Percentiles rank a stretch among this genome's conserved stretches.
phyloP scores from a whole-genome alignment of 2,113 vertebrate genomes.

The Saimiri boliviensis region DNA sequence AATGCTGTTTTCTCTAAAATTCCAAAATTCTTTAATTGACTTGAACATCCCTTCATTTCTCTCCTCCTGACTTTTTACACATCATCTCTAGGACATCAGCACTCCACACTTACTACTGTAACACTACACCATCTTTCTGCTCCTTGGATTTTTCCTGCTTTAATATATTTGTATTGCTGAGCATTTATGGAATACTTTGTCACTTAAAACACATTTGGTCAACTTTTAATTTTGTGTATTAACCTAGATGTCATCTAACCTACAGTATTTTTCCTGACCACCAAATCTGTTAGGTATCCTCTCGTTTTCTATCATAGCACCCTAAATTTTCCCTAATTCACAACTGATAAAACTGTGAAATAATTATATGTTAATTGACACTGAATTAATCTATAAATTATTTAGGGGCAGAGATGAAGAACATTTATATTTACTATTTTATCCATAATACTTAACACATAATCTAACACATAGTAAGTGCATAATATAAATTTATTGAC shows the following conservation, averaged over 20 bases:
- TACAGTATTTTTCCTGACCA: neutral
- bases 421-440: neutral
- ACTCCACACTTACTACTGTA: neutral
- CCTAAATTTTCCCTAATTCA: neutral
- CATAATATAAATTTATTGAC: neutral
- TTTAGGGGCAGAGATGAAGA: neutral
- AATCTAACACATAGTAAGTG: neutral
- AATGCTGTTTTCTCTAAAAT: neutral
- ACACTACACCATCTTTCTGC: neutral
- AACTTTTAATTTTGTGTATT: neutral
- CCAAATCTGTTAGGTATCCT: neutral
- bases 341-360: neutral
- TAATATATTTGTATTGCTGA: neutral
- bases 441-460: neutral
- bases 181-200: neutral
- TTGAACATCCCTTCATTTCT: neutral
- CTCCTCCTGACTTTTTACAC: neutral
- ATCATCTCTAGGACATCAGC: neutral
- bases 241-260: neutral
- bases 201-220: neutral
- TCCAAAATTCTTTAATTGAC: neutral
- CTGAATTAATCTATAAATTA: neutral
- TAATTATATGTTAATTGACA: neutral
- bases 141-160: neutral
- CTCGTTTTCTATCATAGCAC: neutral